Evolutionary conservation across 1,140 invertebrate genomes (phyloP), one percentile per base, ranked within the genome.

Genomic region (Drosophila baimaii): DNA sequence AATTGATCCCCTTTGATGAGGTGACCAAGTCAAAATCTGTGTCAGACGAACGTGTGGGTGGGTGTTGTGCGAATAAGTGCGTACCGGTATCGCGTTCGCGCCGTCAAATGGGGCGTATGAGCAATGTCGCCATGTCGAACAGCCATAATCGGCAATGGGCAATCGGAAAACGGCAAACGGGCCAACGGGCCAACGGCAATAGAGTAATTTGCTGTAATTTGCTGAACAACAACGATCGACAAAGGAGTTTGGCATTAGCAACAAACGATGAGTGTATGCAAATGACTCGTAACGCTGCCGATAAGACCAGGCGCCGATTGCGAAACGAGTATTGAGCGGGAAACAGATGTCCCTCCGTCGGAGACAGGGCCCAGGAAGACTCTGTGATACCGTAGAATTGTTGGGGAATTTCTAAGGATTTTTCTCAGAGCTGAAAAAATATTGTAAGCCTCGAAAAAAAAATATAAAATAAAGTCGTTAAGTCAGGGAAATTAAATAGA

Each of bases 121-220:
- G 55, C 69, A 83, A 69, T 70, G 33, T 39, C 23, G 25, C 25
- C 41, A 44, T 54, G 23, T n/a, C 46, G 33, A 17, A 8, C 13
- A 33, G 29, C 19, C 47, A 44, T 19, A 49, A 33, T 52, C 31
- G 13, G 29, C 6, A 31, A 51, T 39, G 12, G 31, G n/a, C 8
- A 49, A 61, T 69, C 57, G 54, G 7, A 9, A 37, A 27, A 7
- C n/a, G n/a, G n/a, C n/a, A 5, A 7, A 5, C 2, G 43, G 21
- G 54, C 9, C 12, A 37, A 27, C 8, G n/a, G n/a, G n/a, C n/a
- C 27, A 7, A 5, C 2, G 43, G 21, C 17, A 43, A 13, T 35
- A 31, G 69, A 31, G 69, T 35, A 71, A 82, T 83, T 82, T 74
- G 78, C 37, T 79, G 79, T 64, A 82, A 82, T 75, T 82, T 80